Evolutionary conservation across 2,113 vertebrate genomes (phyloP), one percentile per base, ranked within the genome.

Genomic region (Bubo bubo): DNA sequence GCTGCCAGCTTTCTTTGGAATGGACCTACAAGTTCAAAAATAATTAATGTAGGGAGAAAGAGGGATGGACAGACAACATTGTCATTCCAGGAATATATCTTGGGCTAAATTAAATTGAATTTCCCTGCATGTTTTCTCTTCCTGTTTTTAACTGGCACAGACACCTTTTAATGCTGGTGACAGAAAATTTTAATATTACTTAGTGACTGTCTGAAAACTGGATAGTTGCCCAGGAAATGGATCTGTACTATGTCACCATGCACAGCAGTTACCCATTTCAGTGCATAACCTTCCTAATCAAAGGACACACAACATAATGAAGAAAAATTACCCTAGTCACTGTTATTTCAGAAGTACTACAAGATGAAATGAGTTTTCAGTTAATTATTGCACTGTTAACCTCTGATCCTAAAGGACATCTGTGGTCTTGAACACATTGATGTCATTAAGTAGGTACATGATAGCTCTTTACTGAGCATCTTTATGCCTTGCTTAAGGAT

Each of bases 261-360:
- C 67, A 77, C 41, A 94, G 86, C 41, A 81, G 30, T 66, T 63
- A 79, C 63, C 64, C 71, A 39, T 79, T 91, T 93, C 41, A 84
- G 68, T 86, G 41, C 60, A 81, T 67, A 85, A 75, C 52, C 35
- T 71, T 89, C 27, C 34, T 60, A 89, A 81, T 39, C 68, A 84
- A 92, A 92, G 55, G 76, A 75, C 47, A 45, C 21, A 55, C 7
- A 56, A 41, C 5, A 71, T 84, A 93, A 96, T 81, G 83, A 96
- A 71, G 79, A 94, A 93, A 95, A 97, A 93, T 84, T 80, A 84
- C 59, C 56, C 59, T 79, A 43, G 68, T 34, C 56, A 72, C 55
- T 74, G 59, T 34, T 88, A 52, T 68, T 92, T 88, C 73, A 81
- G 72, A 95, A 91, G 59, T 63, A 64, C 39, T 23, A 30, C 34